phyloP scores from a whole-genome alignment of 2,797 vertebrate species.

The Spinus pinus region DNA sequence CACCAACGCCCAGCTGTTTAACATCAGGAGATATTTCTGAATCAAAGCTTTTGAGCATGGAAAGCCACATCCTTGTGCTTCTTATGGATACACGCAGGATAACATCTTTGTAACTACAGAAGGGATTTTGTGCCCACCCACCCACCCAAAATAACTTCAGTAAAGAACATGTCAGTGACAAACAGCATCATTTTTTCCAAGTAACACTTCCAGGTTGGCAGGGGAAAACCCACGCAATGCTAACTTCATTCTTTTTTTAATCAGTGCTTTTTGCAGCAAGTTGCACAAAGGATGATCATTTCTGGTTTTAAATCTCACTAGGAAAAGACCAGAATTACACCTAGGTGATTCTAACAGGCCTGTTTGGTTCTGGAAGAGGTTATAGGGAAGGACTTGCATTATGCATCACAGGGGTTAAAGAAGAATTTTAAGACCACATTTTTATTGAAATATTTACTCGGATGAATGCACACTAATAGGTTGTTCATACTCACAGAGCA shows the following conservation, averaged over 20 bases:
- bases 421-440: neutral
- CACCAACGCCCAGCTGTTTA: neutral
- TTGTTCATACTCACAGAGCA: neutral
- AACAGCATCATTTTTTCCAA: neutral
- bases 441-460: neutral
- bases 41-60: neutral
- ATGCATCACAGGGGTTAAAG: neutral
- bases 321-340: neutral
- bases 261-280: neutral
- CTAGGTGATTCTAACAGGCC: neutral
- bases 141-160: neutral
- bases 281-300: neutral
- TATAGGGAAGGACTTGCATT: neutral
- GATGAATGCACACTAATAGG: neutral
- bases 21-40: neutral
- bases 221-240: neutral
- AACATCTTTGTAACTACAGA: neutral
- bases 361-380: neutral
- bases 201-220: neutral
- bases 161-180: neutral
- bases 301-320: neutral
- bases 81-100: rapidly evolving
- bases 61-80: neutral
- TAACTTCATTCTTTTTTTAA: neutral
- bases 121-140: neutral